Evolutionary conservation across 2,797 vertebrate species (phyloP).

Genomic region (Chelmon rostratus): DNA sequence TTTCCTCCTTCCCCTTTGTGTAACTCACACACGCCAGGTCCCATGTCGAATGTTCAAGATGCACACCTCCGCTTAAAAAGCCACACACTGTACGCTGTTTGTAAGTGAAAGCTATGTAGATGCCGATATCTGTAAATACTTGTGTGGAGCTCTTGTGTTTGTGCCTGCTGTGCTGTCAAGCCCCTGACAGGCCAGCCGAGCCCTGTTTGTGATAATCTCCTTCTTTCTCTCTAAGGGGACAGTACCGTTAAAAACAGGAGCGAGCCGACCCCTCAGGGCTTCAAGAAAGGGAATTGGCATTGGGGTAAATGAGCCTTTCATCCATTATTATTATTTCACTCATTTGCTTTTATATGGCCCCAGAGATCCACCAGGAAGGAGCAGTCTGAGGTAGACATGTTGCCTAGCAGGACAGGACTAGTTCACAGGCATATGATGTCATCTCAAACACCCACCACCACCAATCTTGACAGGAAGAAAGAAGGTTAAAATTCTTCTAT

Average conservation of each 20-base stretch:
- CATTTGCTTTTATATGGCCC: constrained; percentile 75
- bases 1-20: constrained; percentile 51
- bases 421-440: constrained; percentile 57
- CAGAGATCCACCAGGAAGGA: constrained; percentile 74
- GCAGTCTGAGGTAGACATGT: constrained; percentile 61
- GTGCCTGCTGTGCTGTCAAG: constrained; percentile 73
- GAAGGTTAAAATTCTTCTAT: constrained; percentile 39
- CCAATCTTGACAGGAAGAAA: constrained; percentile 41
- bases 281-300: constrained; percentile 91
- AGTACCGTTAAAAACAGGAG: constrained; percentile 90
- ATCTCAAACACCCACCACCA: constrained; percentile 40
- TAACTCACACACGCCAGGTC: constrained; percentile 15
- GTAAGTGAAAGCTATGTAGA: constrained; percentile 45
- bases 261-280: constrained; percentile 89
- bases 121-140: constrained; percentile 56
- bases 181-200: constrained; percentile 63
- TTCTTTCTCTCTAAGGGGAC: constrained; percentile 89
- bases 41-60: constrained; percentile 27
- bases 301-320: constrained; percentile 90
- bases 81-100: constrained; percentile 38
- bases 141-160: constrained; percentile 72
- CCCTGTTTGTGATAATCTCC: constrained; percentile 83
- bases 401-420: constrained; percentile 54
- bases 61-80: constrained; percentile 33
- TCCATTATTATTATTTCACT: constrained; percentile 79